Conservation (phyloP, 2,888 invertebrate genomes). For the Latrodectus hesperus region DNA sequence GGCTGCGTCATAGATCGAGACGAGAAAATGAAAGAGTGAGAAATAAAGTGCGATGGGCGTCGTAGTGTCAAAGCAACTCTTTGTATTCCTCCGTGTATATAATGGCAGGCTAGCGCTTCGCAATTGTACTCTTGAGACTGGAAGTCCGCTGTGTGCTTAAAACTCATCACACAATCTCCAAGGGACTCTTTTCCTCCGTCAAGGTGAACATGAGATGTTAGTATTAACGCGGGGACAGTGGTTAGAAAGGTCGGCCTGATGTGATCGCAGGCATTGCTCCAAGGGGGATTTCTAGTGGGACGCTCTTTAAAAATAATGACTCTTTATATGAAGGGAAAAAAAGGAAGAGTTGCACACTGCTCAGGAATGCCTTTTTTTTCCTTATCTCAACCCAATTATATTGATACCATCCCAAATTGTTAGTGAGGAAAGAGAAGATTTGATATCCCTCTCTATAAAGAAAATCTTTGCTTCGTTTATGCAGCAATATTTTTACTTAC, state of each 20-base stretch:
- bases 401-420: too few species aligned
- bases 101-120: conserved; percentile 57
- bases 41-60: conserved; percentile 36
- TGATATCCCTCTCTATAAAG: too few species aligned
- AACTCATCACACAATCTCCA: conserved; percentile 63
- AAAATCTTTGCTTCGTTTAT: too few species aligned
- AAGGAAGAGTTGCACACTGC: too few species aligned
- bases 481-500: too few species aligned
- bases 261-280: conserved; percentile 25
- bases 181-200: conserved; percentile 52
- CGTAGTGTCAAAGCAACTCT: conserved; percentile 50
- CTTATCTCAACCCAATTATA: neutral
- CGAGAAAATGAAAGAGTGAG: conserved; percentile 56
- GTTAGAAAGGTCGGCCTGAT: conserved; percentile 50
- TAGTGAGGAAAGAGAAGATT: too few species aligned
- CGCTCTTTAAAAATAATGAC: conserved; percentile 36
- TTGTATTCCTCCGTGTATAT: conserved; percentile 59
- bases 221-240: conserved; percentile 57
- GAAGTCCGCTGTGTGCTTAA: conserved; percentile 52
- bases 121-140: conserved; percentile 63
- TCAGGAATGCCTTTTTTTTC: neutral
- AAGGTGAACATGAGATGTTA: conserved; percentile 62
- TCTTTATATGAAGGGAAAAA: neutral
- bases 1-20: conserved; percentile 49
- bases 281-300: conserved; percentile 38